A percentile compares a stretch with the other conserved stretches of the same genome.
These are phyloP conservation scores for Nyctibius bracteatus DNA, from an alignment of 2,113 vertebrate genomes.

Conservation along the genomic window DNA sequence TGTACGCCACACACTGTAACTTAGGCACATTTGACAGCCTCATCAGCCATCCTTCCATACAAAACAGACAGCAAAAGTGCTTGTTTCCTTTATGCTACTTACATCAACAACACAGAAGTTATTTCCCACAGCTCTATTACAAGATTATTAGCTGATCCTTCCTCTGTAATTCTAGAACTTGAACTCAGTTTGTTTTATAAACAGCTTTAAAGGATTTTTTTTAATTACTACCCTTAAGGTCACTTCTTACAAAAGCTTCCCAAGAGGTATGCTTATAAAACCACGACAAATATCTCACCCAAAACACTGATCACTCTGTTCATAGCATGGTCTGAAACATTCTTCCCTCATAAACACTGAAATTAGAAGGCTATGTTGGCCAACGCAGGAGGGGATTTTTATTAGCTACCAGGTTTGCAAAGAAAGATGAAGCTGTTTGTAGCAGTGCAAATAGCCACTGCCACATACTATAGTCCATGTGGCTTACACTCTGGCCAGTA, in stretches of 20 bases:
- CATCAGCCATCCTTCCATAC: not conserved
- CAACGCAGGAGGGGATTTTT: not conserved
- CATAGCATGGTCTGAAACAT: not conserved
- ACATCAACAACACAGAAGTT: not conserved
- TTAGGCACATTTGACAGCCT: not conserved
- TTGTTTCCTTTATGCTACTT: not conserved
- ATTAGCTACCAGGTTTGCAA: not conserved
- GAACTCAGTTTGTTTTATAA: not conserved
- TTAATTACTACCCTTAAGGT: not conserved
- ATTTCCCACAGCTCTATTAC: not conserved
- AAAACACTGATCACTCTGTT: not conserved
- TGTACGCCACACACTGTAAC: not conserved
- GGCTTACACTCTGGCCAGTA: not conserved
- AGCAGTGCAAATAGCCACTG: not conserved
- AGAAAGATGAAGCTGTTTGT: not conserved
- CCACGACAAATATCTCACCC: not conserved
- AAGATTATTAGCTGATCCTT: not conserved
- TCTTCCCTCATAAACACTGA: not conserved
- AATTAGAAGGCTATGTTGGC: not conserved
- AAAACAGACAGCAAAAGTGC: not conserved
- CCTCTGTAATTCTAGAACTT: not conserved
- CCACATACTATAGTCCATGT: not conserved
- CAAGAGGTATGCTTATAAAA: not conserved
- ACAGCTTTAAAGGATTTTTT: not conserved
- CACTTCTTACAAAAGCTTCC: not conserved